Evolutionary conservation across 2,113 vertebrate genomes (phyloP).

Genomic region (Leptocoma aspasia): DNA sequence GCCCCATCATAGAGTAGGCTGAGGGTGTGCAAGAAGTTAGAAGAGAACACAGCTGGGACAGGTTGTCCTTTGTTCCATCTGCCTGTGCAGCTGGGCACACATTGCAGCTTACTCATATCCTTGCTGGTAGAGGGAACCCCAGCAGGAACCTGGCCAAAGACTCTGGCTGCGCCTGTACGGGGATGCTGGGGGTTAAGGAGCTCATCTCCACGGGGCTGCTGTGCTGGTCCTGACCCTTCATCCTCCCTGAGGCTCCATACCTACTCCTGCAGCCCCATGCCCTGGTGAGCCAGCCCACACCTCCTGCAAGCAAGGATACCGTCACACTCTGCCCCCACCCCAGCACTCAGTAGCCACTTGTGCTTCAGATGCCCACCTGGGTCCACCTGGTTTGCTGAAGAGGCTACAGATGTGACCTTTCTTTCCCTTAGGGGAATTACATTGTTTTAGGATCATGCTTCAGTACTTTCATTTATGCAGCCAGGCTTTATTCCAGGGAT

Average conservation of each 20-base stretch:
- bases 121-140: neutral
- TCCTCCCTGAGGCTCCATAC: neutral
- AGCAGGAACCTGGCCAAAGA: neutral
- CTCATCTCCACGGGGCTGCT: accelerated
- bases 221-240: neutral
- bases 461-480: too few relatives aligned
- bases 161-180: neutral
- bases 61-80: neutral
- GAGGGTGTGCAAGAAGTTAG: neutral
- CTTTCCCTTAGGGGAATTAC: neutral
- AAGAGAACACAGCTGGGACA: neutral
- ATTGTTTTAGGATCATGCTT: neutral
- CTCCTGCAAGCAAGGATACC: neutral
- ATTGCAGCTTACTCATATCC: neutral
- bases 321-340: neutral
- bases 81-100: neutral
- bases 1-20: too few relatives aligned
- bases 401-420: neutral
- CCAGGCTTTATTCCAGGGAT: neutral
- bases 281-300: accelerated
- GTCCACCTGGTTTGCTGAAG: neutral
- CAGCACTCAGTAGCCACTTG: neutral
- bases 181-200: neutral
- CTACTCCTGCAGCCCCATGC: neutral
- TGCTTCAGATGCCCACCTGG: neutral